Percentiles rank a stretch among this genome's conserved stretches.
These are phyloP conservation scores for Acrobasis suavella DNA, from an alignment of 2,888 invertebrate genomes.

Conservation along the genomic window DNA sequence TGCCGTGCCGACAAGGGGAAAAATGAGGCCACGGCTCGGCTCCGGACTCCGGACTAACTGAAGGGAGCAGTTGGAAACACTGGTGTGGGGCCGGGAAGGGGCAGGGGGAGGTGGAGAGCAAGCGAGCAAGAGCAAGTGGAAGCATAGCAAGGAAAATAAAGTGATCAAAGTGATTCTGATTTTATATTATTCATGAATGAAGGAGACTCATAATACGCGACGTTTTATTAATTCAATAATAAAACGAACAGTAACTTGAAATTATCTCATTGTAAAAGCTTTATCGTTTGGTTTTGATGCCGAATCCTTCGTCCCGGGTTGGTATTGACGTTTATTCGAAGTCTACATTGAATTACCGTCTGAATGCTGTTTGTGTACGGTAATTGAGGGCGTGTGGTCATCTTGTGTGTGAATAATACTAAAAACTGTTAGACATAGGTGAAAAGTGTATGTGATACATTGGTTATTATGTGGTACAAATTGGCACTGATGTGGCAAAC, in stretches of 20 bases:
- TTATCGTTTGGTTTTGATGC: constrained; percentile 31
- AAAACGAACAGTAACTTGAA: constrained; percentile 14
- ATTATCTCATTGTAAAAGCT: constrained; percentile 19
- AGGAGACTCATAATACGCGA: constrained; percentile 40
- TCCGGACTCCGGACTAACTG: too few relatives aligned
- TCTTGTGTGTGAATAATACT: constrained; percentile 37
- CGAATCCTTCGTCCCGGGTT: constrained; percentile 56
- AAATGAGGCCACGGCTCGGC: too few relatives aligned
- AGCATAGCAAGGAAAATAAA: constrained; percentile 29
- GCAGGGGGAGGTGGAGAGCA: neutral
- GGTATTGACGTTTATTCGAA: constrained; percentile 69
- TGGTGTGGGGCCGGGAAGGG: neutral
- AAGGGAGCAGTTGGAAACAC: too few relatives aligned
- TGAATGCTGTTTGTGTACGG: constrained; percentile 66
- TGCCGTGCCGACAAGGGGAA: too few relatives aligned
- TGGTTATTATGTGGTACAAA: constrained; percentile 64
- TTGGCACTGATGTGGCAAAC: constrained; percentile 78
- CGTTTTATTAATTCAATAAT: constrained; percentile 32
- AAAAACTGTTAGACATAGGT: constrained; percentile 39
- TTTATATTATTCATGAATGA: constrained; percentile 55
- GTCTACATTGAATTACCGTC: constrained; percentile 50
- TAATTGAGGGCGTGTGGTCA: constrained; percentile 62
- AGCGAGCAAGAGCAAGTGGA: constrained; percentile 29
- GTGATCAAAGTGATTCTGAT: constrained; percentile 42
- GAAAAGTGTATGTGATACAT: constrained; percentile 54